phyloP scores from a whole-genome alignment of 2,888 invertebrate species.

The Tenthredo distinguenda region DNA sequence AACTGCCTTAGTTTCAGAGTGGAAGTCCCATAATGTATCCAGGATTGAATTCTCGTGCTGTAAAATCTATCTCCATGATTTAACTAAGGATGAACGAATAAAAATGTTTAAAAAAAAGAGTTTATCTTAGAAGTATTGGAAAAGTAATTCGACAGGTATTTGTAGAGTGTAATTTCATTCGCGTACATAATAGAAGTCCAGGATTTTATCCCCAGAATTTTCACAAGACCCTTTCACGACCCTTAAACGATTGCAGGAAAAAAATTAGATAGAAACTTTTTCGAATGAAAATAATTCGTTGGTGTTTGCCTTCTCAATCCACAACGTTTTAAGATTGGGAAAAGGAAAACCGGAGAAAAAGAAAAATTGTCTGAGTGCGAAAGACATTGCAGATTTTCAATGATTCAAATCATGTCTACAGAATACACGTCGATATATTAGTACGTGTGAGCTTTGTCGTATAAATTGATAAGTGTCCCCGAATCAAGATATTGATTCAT shows the following conservation, averaged over 20 bases:
- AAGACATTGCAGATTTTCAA: not conserved
- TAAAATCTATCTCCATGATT: not conserved
- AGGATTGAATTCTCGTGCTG: not conserved
- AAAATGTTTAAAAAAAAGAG: not conserved
- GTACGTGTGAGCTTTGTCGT: not conserved
- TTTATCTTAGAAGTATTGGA: not conserved
- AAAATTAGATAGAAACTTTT: not conserved
- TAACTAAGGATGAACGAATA: not conserved
- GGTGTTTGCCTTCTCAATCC: not conserved
- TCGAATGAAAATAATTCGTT: not conserved
- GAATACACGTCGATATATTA: not conserved
- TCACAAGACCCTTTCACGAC: not conserved
- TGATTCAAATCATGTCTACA: not conserved
- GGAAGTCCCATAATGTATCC: not conserved
- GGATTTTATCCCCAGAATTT: not conserved
- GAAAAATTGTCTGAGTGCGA: not conserved
- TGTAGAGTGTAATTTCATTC: not conserved
- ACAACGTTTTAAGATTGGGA: not conserved
- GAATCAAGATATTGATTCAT: not conserved
- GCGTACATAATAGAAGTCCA: not conserved
- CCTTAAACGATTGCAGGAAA: not conserved
- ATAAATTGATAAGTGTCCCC: not conserved
- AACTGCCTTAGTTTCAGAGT: conserved; percentile 5
- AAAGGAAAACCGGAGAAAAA: not conserved
- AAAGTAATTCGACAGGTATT: conserved; percentile 7